phyloP scores from a whole-genome alignment of 1,140 invertebrate species.

The Temnothorax longispinosus region DNA sequence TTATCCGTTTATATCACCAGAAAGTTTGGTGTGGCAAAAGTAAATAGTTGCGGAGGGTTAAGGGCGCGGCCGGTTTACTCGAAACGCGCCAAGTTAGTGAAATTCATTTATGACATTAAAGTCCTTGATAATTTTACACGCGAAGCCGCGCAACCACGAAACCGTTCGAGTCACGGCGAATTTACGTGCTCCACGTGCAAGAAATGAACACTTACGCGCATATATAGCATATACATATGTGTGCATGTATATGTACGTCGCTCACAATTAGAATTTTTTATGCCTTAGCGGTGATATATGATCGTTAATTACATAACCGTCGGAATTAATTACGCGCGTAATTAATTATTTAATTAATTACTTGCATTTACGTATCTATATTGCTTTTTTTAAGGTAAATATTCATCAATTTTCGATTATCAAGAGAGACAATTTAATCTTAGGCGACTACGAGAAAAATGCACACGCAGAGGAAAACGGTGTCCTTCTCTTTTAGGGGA shows the following conservation, averaged over 20 bases:
- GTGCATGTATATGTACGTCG: background rate
- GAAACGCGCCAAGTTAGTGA: conserved; percentile 32
- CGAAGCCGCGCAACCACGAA: background rate
- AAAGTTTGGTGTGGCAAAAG: conserved; percentile 23
- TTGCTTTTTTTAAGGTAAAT: background rate
- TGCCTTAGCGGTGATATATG: background rate
- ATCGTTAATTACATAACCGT: conserved; percentile 6
- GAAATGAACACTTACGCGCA: background rate
- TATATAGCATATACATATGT: background rate
- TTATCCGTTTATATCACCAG: conserved; percentile 30
- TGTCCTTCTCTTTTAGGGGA: background rate
- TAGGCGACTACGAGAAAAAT: background rate
- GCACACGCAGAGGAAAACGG: background rate
- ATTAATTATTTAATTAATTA: conserved; percentile 34
- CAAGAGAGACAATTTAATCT: background rate
- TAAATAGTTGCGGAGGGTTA: conserved; percentile 23
- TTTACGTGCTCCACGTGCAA: background rate
- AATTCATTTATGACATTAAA: conserved; percentile 61
- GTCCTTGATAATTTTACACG: conserved; percentile 60
- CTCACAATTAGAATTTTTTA: background rate
- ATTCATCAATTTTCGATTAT: background rate
- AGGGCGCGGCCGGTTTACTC: background rate
- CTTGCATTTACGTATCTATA: background rate
- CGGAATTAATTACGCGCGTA: background rate
- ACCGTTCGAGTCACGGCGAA: background rate